phyloP scores from a whole-genome alignment of 2,888 invertebrate species.

The Dimorphilus gyrociliatus region DNA sequence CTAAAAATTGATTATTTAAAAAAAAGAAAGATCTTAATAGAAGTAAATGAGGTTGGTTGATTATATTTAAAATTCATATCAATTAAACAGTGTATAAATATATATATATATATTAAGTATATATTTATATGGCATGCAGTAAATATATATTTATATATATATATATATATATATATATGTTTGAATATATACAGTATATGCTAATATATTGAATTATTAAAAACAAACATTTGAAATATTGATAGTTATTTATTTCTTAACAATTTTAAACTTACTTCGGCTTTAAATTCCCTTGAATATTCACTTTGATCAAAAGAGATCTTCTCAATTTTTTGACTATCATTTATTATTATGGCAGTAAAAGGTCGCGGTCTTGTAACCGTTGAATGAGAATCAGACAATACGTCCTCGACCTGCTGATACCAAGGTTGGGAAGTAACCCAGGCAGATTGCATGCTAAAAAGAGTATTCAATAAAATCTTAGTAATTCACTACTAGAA shows the following conservation, averaged over 20 bases:
- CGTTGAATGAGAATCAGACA: conserved; percentile 4
- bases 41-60: background rate
- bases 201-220: no score
- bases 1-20: conserved; percentile 3
- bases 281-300: conserved; percentile 17
- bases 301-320: conserved; percentile 24
- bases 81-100: background rate
- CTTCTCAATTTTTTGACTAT: conserved; percentile 18
- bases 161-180: conserved; percentile 1
- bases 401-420: conserved; percentile 9
- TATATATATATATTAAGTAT: conserved; percentile 1
- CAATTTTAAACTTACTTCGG: conserved; percentile 17
- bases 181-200: background rate
- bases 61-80: background rate
- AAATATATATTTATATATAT: background rate
- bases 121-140: background rate
- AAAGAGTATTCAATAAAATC: conserved; percentile 1
- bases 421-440: conserved; percentile 26
- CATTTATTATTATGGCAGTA: conserved; percentile 20
- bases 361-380: conserved; percentile 19
- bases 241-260: no score
- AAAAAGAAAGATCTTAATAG: no score
- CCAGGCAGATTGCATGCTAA: conserved; percentile 15
- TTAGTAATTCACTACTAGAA: background rate
- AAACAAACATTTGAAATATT: no score